Evolutionary conservation across 2,888 invertebrate species (phyloP).

Genomic region (Eristalis intricaria): DNA sequence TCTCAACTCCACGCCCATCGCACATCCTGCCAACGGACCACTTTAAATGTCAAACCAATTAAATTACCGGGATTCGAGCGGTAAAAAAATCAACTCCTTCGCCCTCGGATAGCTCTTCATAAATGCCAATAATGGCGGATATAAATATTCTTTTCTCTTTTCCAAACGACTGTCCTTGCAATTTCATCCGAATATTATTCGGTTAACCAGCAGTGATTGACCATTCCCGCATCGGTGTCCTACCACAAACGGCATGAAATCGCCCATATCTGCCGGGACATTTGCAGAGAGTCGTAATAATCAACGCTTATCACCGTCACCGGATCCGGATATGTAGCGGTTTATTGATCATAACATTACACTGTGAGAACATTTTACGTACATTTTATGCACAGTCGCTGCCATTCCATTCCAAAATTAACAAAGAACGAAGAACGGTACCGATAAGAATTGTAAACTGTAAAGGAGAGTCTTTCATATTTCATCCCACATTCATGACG

Average conservation of each 20-base stretch:
- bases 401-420: conserved; percentile 1
- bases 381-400: conserved; percentile 33
- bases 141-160: background rate
- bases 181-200: conserved; percentile 23
- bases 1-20: background rate
- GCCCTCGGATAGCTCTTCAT: conserved; percentile 1
- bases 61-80: conserved; percentile 8
- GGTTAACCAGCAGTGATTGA: conserved; percentile 27
- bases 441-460: conserved; percentile 21
- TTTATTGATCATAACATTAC: conserved; percentile 48
- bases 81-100: background rate
- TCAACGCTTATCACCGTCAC: conserved; percentile 45
- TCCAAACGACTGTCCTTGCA: conserved; percentile 4
- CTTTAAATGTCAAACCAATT: conserved; percentile 25
- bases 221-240: background rate
- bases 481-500: background rate
- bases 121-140: conserved; percentile 18
- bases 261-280: background rate
- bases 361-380: conserved; percentile 41
- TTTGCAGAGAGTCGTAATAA: conserved; percentile 4
- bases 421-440: conserved; percentile 23
- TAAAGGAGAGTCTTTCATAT: conserved; percentile 4
- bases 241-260: background rate
- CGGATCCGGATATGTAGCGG: conserved; percentile 15
- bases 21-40: background rate